Evolutionary conservation across 1,140 invertebrate species (phyloP).

Genomic region (Drosophila serrata): DNA sequence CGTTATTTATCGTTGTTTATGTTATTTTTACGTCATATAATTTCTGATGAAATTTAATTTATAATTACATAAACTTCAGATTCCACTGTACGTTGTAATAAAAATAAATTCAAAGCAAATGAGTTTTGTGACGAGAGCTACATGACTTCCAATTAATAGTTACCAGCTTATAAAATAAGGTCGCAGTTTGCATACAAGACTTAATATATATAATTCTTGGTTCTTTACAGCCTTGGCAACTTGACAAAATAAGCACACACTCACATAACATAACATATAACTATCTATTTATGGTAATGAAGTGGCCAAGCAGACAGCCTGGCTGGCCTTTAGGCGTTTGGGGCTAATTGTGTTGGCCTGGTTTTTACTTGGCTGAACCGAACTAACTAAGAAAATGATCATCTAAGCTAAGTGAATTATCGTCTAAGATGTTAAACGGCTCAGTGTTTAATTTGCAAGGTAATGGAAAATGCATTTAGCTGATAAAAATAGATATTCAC

Average conservation of each 20-base stretch:
- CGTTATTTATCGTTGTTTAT: no score
- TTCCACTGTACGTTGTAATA: neutral
- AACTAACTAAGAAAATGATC: constrained; percentile 26
- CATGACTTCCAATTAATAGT: constrained; percentile 11
- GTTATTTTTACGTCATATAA: no score
- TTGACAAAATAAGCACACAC: constrained; percentile 34
- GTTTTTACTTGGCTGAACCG: constrained; percentile 23
- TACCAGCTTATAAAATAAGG: constrained; percentile 15
- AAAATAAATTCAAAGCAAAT: neutral
- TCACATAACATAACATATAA: constrained; percentile 11
- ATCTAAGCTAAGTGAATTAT: constrained; percentile 5
- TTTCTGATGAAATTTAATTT: no score
- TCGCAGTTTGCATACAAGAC: neutral
- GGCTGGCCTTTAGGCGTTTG: constrained; percentile 33
- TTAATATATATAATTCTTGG: constrained; percentile 7
- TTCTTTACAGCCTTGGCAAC: constrained; percentile 32
- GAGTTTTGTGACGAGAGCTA: neutral
- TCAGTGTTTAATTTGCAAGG: neutral
- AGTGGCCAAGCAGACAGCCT: constrained; percentile 22
- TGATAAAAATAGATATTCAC: constrained; percentile 17
- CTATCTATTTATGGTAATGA: constrained; percentile 43
- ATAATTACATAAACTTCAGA: no score
- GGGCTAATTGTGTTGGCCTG: constrained; percentile 52
- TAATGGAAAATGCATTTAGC: constrained; percentile 17
- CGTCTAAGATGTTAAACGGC: neutral